Evolutionary conservation across 2,797 vertebrate species (phyloP).

Genomic region (Leptoclinus maculatus): DNA sequence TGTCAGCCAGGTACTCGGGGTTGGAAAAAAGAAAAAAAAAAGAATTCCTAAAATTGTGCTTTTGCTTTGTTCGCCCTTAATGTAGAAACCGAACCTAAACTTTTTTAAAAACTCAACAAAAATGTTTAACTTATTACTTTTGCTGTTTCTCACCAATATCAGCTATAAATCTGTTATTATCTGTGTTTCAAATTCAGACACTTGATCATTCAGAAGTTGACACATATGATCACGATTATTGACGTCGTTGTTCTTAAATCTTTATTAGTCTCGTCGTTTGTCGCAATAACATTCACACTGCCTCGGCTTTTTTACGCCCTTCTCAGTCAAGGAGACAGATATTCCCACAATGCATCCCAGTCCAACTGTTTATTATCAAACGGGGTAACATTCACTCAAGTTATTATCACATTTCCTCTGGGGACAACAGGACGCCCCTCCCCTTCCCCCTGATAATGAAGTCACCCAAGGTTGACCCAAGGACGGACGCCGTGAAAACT

Average conservation of each 20-base stretch:
- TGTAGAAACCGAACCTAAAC: background rate
- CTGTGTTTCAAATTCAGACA: background rate
- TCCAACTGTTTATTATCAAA: slow-evolving; percentile 34
- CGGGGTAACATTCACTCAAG: slow-evolving; percentile 35
- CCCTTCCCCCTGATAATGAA: slow-evolving; percentile 43
- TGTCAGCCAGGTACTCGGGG: background rate
- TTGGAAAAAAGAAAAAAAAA: background rate
- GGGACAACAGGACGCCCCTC: slow-evolving; percentile 28
- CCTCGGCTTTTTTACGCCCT: slow-evolving; percentile 21
- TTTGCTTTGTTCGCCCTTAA: background rate
- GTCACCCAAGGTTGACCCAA: slow-evolving; percentile 66
- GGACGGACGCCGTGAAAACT: slow-evolving; percentile 40
- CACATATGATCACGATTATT: background rate
- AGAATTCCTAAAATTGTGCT: background rate
- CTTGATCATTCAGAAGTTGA: background rate
- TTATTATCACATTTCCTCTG: slow-evolving; percentile 50
- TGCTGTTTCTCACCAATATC: slow-evolving; percentile 1
- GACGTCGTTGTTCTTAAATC: background rate
- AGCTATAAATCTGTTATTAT: background rate
- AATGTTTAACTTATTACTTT: background rate
- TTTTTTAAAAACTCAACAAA: background rate
- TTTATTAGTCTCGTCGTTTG: slow-evolving; percentile 22
- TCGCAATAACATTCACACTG: slow-evolving; percentile 36
- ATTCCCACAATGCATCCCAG: slow-evolving; percentile 56
- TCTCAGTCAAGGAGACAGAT: slow-evolving; percentile 47